Evolutionary conservation across 2,797 vertebrate genomes (phyloP), one percentile per base, ranked within the genome.

Genomic region (Tadarida brasiliensis): DNA sequence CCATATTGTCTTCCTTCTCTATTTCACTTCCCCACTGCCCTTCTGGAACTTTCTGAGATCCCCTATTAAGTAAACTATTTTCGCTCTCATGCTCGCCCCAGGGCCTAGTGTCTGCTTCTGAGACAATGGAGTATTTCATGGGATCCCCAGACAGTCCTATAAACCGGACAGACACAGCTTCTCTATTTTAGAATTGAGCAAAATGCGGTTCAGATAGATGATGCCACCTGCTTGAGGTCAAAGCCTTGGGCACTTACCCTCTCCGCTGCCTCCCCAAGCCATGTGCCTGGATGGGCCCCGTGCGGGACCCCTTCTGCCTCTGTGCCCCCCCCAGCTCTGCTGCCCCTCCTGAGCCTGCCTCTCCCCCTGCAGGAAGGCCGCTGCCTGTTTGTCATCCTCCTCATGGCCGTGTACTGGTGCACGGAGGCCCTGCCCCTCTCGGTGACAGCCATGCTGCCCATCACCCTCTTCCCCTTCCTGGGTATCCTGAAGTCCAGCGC

Each of bases 341-440:
- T 5, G 78, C 78, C 49, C 12, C 35, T 78, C 63, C 82, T 33
- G 51, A 30, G 80, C 97, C 77, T 84, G 15, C 91, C 90, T 96
- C 88, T 94, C 19, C 85, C 94, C 96, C 1, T 87, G 61, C 98
- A 99, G 99, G 99, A 99, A 98, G 99, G 99, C 93, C 99, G 98
- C 99, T 99, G 99, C 96, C 99, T 99, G 74, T 99, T 99, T 0
- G 99, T 99, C 98, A 99, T 99, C 97, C 97, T 99, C 94, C 98
- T 99, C 97, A 99, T 99, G 99, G 99, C 99, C 0, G 86, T 98
- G 81, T 99, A 99, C 80, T 99, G 99, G 99, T 99, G 99, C 98
- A 99, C 99, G 0, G 99, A 99, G 98, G 99, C 99, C 0, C 99
- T 99, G 70, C 99, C 99, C 22, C 98, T 99, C 97, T 99, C 99